A percentile compares a stretch with the other conserved stretches of the same genome.
phyloP scores from a whole-genome alignment of 1,140 invertebrate species.

The Ridgeia piscesae region DNA sequence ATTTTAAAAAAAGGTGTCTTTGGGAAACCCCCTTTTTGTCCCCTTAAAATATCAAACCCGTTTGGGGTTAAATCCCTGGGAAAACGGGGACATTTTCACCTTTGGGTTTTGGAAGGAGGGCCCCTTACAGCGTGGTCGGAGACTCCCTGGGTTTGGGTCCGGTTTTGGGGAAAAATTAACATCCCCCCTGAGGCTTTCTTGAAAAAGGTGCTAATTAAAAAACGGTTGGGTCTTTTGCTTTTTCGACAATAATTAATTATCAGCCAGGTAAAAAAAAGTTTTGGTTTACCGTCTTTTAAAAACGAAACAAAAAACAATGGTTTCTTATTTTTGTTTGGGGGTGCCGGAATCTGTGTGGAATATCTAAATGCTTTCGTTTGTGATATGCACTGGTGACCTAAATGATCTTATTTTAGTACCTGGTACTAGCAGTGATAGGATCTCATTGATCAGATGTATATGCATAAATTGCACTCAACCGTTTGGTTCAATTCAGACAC shows the following conservation, averaged over 20 bases:
- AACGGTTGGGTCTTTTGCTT: neutral
- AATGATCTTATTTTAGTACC: neutral
- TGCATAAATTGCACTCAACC: neutral
- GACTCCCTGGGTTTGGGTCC: neutral
- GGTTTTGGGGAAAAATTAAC: too few species aligned
- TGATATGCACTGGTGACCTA: neutral
- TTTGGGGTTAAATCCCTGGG: too few species aligned
- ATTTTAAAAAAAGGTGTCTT: too few species aligned
- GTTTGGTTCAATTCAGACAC: neutral
- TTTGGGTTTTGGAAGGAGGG: too few species aligned
- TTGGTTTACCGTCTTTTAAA: neutral
- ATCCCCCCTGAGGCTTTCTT: too few species aligned
- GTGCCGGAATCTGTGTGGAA: too few species aligned
- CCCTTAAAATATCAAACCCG: too few species aligned
- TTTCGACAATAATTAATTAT: neutral
- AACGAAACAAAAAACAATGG: neutral
- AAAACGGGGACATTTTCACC: too few species aligned
- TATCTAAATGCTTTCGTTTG: neutral
- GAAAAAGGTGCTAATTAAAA: neutral
- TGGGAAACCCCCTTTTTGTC: neutral
- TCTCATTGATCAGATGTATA: neutral
- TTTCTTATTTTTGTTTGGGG: too few species aligned
- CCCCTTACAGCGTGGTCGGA: neutral
- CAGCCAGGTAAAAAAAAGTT: neutral
- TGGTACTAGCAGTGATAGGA: neutral